A percentile compares a stretch with the other conserved stretches of the same genome.
Conservation (phyloP, 2,888 invertebrate genomes). For the Plagodis dolabraria region DNA sequence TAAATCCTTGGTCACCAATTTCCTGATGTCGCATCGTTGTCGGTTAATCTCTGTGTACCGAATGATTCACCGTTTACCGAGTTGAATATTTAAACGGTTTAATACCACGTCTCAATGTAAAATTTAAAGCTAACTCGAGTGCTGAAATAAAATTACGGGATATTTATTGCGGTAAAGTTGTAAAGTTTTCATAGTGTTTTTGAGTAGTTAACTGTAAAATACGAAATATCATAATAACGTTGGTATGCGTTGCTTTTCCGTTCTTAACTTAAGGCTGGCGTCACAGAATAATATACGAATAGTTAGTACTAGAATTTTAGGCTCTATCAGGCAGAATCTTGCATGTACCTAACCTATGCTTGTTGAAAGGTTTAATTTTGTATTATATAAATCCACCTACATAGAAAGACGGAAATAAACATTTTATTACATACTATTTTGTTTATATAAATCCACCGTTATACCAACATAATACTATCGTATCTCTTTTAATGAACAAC, state of each 20-base stretch:
- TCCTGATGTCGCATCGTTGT: constrained; percentile 35
- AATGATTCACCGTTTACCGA: constrained; percentile 35
- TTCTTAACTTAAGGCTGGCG: constrained; percentile 8
- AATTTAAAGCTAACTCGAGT: not conserved
- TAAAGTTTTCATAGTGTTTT: constrained; percentile 5
- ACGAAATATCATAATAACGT: constrained; percentile 36
- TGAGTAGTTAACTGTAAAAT: constrained; percentile 14
- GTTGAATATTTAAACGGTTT: constrained; percentile 7
- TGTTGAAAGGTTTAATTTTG: too few species aligned
- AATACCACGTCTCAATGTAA: constrained; percentile 4
- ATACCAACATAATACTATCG: too few species aligned
- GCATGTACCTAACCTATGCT: too few species aligned
- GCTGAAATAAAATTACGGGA: constrained; percentile 2
- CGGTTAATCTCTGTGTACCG: constrained; percentile 37
- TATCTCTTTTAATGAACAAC: too few species aligned
- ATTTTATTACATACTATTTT: too few species aligned
- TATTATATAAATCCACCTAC: too few species aligned
- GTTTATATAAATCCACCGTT: too few species aligned
- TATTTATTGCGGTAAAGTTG: constrained; percentile 17
- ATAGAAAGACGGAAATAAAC: too few species aligned
- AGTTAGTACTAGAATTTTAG: not conserved
- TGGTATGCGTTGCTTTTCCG: constrained; percentile 39
- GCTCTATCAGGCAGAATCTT: too few species aligned
- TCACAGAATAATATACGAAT: not conserved
- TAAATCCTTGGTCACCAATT: constrained; percentile 43